These are phyloP conservation scores for Andrena haemorrhoa DNA, from an alignment of 2,888 invertebrate genomes.

Conservation along the genomic window DNA sequence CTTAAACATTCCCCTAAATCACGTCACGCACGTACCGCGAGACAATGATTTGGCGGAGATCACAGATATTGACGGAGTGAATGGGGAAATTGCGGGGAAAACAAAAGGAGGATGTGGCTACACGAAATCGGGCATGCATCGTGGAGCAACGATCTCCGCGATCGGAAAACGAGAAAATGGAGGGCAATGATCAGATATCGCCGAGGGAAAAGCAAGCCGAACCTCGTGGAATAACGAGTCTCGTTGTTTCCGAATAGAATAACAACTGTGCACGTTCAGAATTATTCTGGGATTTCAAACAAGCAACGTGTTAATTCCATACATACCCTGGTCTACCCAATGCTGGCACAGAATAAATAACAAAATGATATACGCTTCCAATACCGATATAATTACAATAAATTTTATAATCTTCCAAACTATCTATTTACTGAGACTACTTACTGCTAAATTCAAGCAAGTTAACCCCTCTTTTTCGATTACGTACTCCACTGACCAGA, in stretches of 20 bases:
- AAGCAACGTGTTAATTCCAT: neutral
- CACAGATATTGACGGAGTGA: constrained; percentile 53
- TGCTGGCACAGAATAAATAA: neutral
- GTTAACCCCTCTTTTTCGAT: constrained; percentile 18
- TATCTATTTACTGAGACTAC: no score
- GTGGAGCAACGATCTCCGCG: constrained; percentile 54
- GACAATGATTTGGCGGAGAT: constrained; percentile 55
- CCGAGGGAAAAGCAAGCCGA: constrained; percentile 47
- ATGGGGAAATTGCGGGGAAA: constrained; percentile 40
- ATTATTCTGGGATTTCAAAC: neutral
- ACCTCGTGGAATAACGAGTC: constrained; percentile 33
- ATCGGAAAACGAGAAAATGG: constrained; percentile 62
- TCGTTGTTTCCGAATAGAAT: constrained; percentile 43
- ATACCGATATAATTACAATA: no score
- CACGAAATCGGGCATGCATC: constrained; percentile 56
- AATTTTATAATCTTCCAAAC: no score
- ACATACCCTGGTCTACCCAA: neutral
- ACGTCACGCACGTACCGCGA: constrained; percentile 22
- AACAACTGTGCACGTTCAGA: constrained; percentile 6
- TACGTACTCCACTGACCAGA: constrained; percentile 1
- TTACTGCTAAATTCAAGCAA: no score
- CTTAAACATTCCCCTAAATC: constrained; percentile 23
- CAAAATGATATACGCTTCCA: neutral
- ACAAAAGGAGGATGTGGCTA: constrained; percentile 68
- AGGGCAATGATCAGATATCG: constrained; percentile 55